Evolutionary conservation across 1,140 invertebrate species (phyloP), one percentile per base, ranked within the genome.

Genomic region (Euwallacea fornicatus): DNA sequence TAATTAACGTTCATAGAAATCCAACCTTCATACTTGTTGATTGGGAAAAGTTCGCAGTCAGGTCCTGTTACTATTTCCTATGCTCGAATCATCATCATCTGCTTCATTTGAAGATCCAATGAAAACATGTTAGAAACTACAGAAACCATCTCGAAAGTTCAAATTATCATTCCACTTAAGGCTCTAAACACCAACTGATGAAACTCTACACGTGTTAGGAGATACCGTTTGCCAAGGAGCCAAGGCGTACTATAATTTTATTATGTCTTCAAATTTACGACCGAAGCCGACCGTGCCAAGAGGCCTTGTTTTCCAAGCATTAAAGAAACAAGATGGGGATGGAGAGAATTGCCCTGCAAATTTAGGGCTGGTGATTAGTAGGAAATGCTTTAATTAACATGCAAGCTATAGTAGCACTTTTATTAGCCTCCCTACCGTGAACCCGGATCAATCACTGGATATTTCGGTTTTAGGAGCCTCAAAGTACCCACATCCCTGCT

Each of bases 321-420:
- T 69, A 69, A 61, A 54, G 67, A 60, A 69, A 63, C 67, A 69
- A 69, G 67, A 69, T 44, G 54, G 59, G 44, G 60, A 55, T 62
- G 50, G 46, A 55, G 58, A 62, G 58, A 69, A 69, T 69, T 33
- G 67, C 59, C 56, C 67, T 42, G 46, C 62, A 69, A 69, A 69
- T 69, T 62, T 69, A 62, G 33, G 59, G 42, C 11, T 16, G 59
- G 46, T 59, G 67, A 69, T 69, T 69, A 69, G 67, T 62, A 69
- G 46, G 67, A 47, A 69, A 69, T 61, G 58, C 58, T 69, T 69
- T 69, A 69, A 69, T 69, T 69, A 69, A 62, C 67, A 62, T 69
- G 67, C 67, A 69, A 69, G 47, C 59, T 69, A 55, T 69, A 63
- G 67, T 60, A 59, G 67, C 59, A 63, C 50, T 43, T 59, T 16